Conservation (phyloP, 2,797 vertebrate genomes). For the Clarias laeviceps region DNA sequence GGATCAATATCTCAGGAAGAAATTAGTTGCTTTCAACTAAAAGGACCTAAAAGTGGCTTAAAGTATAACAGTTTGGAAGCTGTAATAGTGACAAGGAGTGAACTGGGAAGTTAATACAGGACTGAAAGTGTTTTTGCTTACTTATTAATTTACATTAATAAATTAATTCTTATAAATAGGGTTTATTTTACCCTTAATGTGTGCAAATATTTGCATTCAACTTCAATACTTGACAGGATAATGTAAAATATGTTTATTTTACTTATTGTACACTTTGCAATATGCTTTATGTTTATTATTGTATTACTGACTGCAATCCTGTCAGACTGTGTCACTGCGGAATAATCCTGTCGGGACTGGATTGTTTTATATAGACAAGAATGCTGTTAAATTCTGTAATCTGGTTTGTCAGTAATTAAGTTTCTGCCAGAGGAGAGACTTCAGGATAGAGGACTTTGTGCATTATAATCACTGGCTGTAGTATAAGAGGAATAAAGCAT, state of each 20-base stretch:
- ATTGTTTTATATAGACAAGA: neutral
- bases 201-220: neutral
- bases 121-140: neutral
- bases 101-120: neutral
- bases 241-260: neutral
- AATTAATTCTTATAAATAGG: neutral
- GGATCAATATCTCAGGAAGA: neutral
- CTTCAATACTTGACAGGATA: neutral
- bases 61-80: neutral
- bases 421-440: neutral
- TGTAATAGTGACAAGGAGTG: neutral
- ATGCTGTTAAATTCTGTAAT: neutral
- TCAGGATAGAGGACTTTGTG: neutral
- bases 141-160: neutral
- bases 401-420: neutral
- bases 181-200: neutral
- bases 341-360: neutral
- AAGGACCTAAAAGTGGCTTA: neutral
- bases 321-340: slow-evolving; percentile 11
- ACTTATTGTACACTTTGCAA: neutral
- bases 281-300: neutral
- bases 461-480: neutral
- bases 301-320: slow-evolving; percentile 3
- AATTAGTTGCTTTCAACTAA: neutral
- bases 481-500: neutral